These are phyloP conservation scores for Tenthredo livida DNA, from an alignment of 2,888 invertebrate genomes.

Conservation along the genomic window DNA sequence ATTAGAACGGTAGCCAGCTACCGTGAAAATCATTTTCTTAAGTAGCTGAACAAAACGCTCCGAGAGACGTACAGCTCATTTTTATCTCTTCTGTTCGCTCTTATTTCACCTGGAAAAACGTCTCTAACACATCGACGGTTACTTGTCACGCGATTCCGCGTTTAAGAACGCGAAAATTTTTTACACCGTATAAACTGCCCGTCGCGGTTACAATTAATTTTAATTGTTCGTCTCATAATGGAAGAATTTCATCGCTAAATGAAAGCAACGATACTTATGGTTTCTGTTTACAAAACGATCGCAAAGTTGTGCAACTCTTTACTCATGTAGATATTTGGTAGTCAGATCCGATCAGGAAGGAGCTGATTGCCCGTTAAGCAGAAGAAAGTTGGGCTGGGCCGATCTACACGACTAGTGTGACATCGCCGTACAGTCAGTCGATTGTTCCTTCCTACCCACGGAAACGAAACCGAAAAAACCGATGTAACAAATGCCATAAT, in stretches of 20 bases:
- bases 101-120: slow-evolving; percentile 14
- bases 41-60: not conserved
- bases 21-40: not conserved
- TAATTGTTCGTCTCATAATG: not conserved
- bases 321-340: slow-evolving; percentile 57
- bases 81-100: not conserved
- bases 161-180: not conserved
- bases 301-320: slow-evolving; percentile 55
- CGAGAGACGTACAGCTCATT: not conserved
- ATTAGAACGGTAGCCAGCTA: not conserved
- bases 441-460: slow-evolving; percentile 55
- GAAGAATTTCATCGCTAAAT: not conserved
- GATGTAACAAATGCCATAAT: slow-evolving; percentile 35
- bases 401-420: slow-evolving; percentile 46
- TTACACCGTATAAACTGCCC: not conserved
- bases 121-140: not conserved
- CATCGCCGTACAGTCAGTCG: slow-evolving; percentile 56
- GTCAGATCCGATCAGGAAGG: slow-evolving; percentile 56
- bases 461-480: slow-evolving; percentile 44
- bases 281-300: slow-evolving; percentile 1
- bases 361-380: slow-evolving; percentile 52
- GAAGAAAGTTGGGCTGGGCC: slow-evolving; percentile 62
- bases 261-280: not conserved
- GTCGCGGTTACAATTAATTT: not conserved
- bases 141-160: not conserved